Evolutionary conservation across 2,113 vertebrate species (phyloP), one percentile per base, ranked within the genome.

Genomic region (Recurvirostra avosetta): DNA sequence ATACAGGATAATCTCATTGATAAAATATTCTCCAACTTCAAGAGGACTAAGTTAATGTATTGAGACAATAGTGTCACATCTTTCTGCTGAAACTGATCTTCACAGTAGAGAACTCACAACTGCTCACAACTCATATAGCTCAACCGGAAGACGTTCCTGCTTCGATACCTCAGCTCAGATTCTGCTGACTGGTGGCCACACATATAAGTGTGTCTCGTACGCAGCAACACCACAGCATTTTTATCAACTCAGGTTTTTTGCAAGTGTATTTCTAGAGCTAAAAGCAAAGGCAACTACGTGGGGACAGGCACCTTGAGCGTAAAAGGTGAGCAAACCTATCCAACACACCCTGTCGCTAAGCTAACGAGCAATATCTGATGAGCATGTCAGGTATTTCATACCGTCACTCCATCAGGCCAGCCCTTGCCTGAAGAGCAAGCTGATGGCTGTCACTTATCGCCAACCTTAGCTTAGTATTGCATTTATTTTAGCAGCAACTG

Each of bases 161-260:
- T 49, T 10, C 2, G 2, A 36, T 2, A n/a, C 5, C 17, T 77
- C 32, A 59, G 21, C 50, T 17, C 56, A 63, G 4, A 10, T 23
- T 20, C 50, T 78, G 36, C 55, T 45, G 40, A 7, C 56, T 8
- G n/a, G 34, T 32, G 43, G 32, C 23, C 71, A 30, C 45, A 40
- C 0, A 0, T 0, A 36, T 0, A 3, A 50, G n/a, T 3, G 0
- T 29, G 21, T 25, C 36, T 6, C 0, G 2, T 1, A 12, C 6
- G 27, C 45, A 79, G 15, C 45, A 71, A 25, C 5, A 23, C 21
- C 0, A 19, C 17, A n/a, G 8, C 20, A 10, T 20, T 88, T 71
- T 62, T 40, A 50, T 26, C 40, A 22, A 8, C 32, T 27, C 30
- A 1, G 5, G 1, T 2, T 8, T 45, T 58, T 40, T 59, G 20